Evolutionary conservation across 1,140 invertebrate genomes (phyloP), one percentile per base, ranked within the genome.

Genomic region (Heliothis virescens): DNA sequence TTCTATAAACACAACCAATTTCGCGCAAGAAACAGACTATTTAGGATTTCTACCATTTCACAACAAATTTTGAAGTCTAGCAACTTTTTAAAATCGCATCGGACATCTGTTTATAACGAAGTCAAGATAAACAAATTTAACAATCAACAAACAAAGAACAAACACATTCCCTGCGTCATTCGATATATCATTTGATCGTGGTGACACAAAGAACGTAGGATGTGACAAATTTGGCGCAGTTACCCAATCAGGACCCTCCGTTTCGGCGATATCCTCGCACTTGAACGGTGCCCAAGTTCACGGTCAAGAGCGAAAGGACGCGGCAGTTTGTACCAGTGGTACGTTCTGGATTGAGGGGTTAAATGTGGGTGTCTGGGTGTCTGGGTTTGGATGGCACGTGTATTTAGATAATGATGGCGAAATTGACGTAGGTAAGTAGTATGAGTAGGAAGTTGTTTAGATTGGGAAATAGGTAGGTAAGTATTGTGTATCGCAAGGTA

Each of bases 141-240:
- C 3, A 41, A 41, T 41, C 34, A 41, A 7, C 12, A 52, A 71
- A 76, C 74, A 76, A 76, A 76, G 74, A 65, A 21, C 15, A 9
- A 15, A 52, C 18, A 60, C 18, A 76, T 26, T 52, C 29, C 60
- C 34, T 52, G 60, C 60, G 74, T 76, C 60, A 65, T 1, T 21
- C 74, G 15, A 76, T 76, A 65, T 13, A 76, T 76, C 74, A 76
- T 76, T 76, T 63, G 16, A 76, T 76, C 60, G 63, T 34, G 47
- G 21, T 76, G 74, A 65, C 74, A 76, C 48, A 76, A 76, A 76
- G 74, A 76, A 63, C 74, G 74, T 53, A 76, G 74, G 74, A 76
- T 53, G 60, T 52, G 47, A 65, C 60, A 50, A 76, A 65, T 76
- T 65, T 18, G 60, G 34, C 12, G 60, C 50, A 52, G 59, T 76